phyloP scores from a whole-genome alignment of 1,140 invertebrate genomes.

The Heliconius hewitsoni region DNA sequence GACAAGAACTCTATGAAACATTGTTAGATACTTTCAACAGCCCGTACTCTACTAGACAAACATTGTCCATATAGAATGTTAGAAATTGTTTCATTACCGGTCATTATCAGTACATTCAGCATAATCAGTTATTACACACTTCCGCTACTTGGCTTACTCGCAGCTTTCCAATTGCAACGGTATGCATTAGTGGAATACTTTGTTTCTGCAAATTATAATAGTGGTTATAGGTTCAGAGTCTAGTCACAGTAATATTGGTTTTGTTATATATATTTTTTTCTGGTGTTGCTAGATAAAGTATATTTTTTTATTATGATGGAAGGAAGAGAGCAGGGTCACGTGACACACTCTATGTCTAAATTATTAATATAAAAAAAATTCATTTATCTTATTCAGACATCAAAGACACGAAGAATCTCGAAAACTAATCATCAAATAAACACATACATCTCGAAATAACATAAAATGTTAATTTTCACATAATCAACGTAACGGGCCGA shows the following conservation, averaged over 20 bases:
- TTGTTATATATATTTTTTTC: too few relatives aligned
- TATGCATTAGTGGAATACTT: background rate
- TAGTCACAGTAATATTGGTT: too few relatives aligned
- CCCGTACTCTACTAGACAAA: background rate
- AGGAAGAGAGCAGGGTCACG: too few relatives aligned
- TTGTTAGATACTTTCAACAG: background rate
- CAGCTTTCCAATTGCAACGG: conserved; percentile 29
- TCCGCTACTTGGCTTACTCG: conserved; percentile 46
- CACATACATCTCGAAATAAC: background rate
- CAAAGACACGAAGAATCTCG: background rate
- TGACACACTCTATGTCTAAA: too few relatives aligned
- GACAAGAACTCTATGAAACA: background rate
- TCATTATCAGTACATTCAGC: conserved; percentile 51
- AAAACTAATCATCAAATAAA: background rate
- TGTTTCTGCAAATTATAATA: background rate
- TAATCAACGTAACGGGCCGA: conserved; percentile 5
- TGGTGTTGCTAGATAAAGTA: too few relatives aligned
- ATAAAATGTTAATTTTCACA: conserved; percentile 5
- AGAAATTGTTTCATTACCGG: conserved; percentile 18
- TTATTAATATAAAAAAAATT: too few relatives aligned
- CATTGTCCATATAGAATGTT: conserved; percentile 31
- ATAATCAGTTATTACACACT: conserved; percentile 50
- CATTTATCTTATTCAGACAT: too few relatives aligned
- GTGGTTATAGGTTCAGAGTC: background rate
- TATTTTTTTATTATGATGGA: too few relatives aligned